These are phyloP conservation scores for Vulpes vulpes DNA, from an alignment of 2,113 vertebrate species.

Conservation along the genomic window DNA sequence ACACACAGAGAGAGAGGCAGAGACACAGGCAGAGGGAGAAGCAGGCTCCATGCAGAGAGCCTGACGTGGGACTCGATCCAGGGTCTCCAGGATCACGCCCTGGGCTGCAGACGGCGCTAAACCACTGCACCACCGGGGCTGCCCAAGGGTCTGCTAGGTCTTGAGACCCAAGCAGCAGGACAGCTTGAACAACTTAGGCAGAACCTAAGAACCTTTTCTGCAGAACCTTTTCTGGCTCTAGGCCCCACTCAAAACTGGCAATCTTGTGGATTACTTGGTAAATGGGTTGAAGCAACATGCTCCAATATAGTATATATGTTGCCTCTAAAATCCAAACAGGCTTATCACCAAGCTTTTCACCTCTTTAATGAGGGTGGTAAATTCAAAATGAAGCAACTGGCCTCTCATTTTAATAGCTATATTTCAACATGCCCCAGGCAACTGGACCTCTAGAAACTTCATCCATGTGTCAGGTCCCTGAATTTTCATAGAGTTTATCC, in stretches of 20 bases:
- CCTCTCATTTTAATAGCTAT: constrained; percentile 25
- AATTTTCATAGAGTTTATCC: constrained; percentile 13
- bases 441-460: neutral
- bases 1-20: too few relatives aligned
- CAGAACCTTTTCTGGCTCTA: neutral
- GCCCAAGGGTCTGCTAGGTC: neutral
- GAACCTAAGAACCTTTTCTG: too few relatives aligned
- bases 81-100: too few relatives aligned
- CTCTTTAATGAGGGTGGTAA: neutral
- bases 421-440: neutral
- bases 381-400: neutral
- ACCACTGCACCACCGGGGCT: too few relatives aligned
- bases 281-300: neutral
- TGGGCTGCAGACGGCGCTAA: too few relatives aligned
- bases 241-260: neutral
- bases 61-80: too few relatives aligned
- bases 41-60: too few relatives aligned
- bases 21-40: too few relatives aligned
- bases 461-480: neutral
- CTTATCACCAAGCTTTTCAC: neutral
- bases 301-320: neutral
- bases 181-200: neutral
- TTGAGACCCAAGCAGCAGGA: neutral
- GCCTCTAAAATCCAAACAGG: neutral
- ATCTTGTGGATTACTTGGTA: neutral